Evolutionary conservation across 2,888 invertebrate species (phyloP).

Genomic region (Rapana venosa): DNA sequence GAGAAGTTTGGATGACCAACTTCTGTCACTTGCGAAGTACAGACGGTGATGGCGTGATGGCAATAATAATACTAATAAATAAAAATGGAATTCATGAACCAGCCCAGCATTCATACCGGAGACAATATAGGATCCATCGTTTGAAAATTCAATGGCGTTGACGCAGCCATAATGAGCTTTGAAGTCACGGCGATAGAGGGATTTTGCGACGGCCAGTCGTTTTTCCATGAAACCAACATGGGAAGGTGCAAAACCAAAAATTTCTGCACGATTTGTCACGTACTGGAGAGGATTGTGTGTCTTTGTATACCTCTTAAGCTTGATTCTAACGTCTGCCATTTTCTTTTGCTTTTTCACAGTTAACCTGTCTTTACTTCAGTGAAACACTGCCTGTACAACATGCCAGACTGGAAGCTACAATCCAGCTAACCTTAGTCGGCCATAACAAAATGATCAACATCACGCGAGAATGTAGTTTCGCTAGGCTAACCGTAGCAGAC

Average conservation of each 20-base stretch:
- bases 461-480: conserved; percentile 21
- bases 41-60: no score
- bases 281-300: conserved; percentile 36
- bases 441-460: conserved; percentile 1
- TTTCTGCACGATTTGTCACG: conserved; percentile 30
- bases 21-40: no score
- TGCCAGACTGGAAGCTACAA: neutral
- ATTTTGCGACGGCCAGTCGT: conserved; percentile 53
- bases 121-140: conserved; percentile 88
- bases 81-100: neutral
- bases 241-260: conserved; percentile 4
- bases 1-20: no score
- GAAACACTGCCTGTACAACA: neutral
- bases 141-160: conserved; percentile 96
- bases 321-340: conserved; percentile 12
- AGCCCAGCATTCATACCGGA: conserved; percentile 84
- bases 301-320: neutral
- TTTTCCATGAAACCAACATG: conserved; percentile 53
- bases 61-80: neutral
- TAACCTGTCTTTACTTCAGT: neutral
- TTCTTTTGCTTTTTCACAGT: neutral
- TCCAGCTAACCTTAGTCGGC: conserved; percentile 11
- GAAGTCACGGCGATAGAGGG: conserved; percentile 88
- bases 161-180: conserved; percentile 96
- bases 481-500: neutral